phyloP scores from a whole-genome alignment of 2,113 vertebrate genomes.

The Rhadina sibilatrix region DNA sequence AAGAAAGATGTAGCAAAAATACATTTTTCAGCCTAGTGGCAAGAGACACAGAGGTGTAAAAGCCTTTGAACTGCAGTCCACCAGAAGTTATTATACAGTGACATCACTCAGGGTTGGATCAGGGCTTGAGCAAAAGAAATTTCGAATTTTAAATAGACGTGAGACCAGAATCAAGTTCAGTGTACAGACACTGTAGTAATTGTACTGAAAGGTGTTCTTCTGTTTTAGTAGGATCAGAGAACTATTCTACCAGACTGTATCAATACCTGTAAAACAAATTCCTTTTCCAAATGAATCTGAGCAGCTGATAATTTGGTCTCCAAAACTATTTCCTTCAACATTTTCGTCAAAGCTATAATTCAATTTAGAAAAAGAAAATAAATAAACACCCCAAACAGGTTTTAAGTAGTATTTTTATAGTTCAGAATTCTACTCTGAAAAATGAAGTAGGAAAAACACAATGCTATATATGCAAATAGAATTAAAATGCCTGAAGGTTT shows the following conservation, averaged over 20 bases:
- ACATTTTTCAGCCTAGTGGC: neutral
- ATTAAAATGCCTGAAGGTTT: neutral
- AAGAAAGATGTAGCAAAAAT: neutral
- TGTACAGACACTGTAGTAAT: neutral
- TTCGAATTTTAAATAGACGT: neutral
- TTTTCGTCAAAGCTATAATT: neutral
- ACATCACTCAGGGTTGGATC: neutral
- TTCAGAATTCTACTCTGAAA: neutral
- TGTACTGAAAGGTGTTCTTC: neutral
- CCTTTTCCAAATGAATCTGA: neutral
- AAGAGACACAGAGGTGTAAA: neutral
- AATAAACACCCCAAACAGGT: rapidly evolving
- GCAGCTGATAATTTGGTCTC: neutral
- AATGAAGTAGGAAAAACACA: neutral
- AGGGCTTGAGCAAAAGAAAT: neutral
- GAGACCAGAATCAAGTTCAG: neutral
- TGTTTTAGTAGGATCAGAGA: neutral
- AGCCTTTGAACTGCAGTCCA: neutral
- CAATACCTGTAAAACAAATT: neutral
- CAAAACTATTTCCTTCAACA: neutral
- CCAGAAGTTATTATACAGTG: neutral
- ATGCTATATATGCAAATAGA: neutral
- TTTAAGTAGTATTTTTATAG: neutral
- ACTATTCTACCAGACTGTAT: neutral
- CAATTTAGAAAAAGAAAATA: neutral